phyloP scores from a whole-genome alignment of 2,888 invertebrate genomes.

The Coleophora flavipennella region DNA sequence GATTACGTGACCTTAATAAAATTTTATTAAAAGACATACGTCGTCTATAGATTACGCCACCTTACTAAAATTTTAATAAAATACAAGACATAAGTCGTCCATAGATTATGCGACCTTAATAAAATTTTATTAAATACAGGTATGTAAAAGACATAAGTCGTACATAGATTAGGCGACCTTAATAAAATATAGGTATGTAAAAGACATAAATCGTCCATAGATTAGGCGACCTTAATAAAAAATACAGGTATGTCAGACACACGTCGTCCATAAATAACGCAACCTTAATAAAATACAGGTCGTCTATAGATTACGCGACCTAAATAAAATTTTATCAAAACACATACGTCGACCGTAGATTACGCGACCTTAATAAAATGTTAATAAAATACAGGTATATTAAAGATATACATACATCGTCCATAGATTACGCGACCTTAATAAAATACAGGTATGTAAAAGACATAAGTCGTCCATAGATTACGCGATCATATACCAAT shows the following conservation, averaged over 20 bases:
- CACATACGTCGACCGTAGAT: neutral
- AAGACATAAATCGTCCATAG: neutral
- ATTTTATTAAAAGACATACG: neutral
- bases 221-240: no score
- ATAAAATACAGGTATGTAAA: conserved; percentile 73
- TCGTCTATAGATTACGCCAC: no score
- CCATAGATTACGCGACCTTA: no score
- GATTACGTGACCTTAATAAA: neutral
- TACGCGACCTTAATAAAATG: neutral
- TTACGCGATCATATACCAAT: neutral
- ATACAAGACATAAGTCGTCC: no score
- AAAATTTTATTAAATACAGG: conserved; percentile 84
- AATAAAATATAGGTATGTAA: conserved; percentile 33
- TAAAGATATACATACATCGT: neutral
- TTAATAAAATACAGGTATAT: conserved; percentile 44
- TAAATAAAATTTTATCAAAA: conserved; percentile 78
- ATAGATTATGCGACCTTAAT: no score
- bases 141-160: conserved; percentile 13
- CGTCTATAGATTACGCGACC: neutral
- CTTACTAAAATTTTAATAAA: no score
- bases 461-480: neutral
- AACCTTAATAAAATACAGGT: no score
- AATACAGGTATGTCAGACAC: no score
- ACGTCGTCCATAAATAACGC: no score
- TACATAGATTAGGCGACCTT: neutral